Percentiles rank a stretch among this genome's conserved stretches.
These are phyloP conservation scores for Eulithis testata DNA, from an alignment of 2,888 invertebrate genomes.

Conservation along the genomic window DNA sequence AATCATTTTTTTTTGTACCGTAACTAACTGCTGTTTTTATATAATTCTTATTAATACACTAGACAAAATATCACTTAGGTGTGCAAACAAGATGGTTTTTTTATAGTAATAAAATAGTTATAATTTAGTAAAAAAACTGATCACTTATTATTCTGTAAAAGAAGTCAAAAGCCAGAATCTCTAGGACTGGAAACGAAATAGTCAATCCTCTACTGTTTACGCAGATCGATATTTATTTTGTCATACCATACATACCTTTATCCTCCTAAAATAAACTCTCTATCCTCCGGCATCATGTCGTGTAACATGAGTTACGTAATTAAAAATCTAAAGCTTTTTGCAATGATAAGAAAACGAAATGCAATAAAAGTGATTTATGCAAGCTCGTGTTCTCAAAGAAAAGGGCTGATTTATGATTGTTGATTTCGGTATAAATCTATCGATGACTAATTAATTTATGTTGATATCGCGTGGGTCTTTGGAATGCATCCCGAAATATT, in stretches of 20 bases:
- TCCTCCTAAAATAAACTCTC: slow-evolving; percentile 1
- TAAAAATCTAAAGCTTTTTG: slow-evolving; percentile 9
- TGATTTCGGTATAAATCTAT: slow-evolving; percentile 29
- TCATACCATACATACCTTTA: not conserved
- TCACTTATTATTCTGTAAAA: too few relatives aligned
- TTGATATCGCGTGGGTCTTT: slow-evolving; percentile 19
- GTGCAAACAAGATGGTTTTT: not conserved
- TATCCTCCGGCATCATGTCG: not conserved
- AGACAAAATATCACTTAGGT: slow-evolving; percentile 12
- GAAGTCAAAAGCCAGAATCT: too few relatives aligned
- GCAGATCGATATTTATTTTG: not conserved
- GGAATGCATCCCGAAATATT: slow-evolving; percentile 26
- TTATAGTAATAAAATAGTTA: not conserved
- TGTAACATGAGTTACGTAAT: not conserved
- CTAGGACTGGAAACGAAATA: slow-evolving; percentile 3
- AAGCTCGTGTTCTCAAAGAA: slow-evolving; percentile 9
- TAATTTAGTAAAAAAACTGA: too few relatives aligned
- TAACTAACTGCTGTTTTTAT: slow-evolving; percentile 26
- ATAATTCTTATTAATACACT: slow-evolving; percentile 15
- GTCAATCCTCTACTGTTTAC: slow-evolving; percentile 2
- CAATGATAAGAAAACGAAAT: slow-evolving; percentile 4
- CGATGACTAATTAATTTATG: slow-evolving; percentile 24
- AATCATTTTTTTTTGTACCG: slow-evolving; percentile 23
- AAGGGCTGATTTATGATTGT: slow-evolving; percentile 25
- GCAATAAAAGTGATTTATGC: slow-evolving; percentile 11